Conservation (phyloP, 2,888 invertebrate genomes). For the Caenorhabditis panamensis region DNA sequence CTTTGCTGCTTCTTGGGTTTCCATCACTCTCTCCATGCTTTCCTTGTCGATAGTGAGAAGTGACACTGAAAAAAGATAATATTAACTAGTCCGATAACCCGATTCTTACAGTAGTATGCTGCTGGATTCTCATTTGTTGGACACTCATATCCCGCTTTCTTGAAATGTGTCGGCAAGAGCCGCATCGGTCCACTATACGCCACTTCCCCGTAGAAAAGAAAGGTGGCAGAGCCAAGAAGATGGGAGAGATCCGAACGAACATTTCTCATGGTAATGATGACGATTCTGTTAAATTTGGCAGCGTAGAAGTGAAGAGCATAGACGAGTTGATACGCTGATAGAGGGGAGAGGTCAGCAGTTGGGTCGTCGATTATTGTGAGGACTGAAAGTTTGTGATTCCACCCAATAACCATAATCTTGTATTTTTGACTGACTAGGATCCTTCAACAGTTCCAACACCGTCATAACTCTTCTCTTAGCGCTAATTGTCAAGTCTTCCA, state of each 20-base stretch:
- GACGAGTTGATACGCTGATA: conserved; percentile 94
- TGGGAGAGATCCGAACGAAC: conserved; percentile 96
- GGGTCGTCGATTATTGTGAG: conserved; percentile 87
- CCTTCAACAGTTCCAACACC: conserved; percentile 92
- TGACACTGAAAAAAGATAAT: conserved; percentile 84
- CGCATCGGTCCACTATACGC: conserved; percentile 87
- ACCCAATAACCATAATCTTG: too few relatives aligned
- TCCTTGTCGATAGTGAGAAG: conserved; percentile 88
- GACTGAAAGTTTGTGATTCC: conserved; percentile 65
- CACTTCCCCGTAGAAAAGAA: conserved; percentile 89
- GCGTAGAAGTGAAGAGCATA: conserved; percentile 92
- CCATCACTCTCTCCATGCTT: conserved; percentile 92
- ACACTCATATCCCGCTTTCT: conserved; percentile 95
- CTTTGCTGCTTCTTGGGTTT: conserved; percentile 86
- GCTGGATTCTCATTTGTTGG: conserved; percentile 96
- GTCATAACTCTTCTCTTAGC: conserved; percentile 93
- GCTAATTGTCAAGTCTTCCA: conserved; percentile 90
- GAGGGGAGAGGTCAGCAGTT: conserved; percentile 93
- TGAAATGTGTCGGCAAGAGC: conserved; percentile 94
- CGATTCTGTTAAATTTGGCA: conserved; percentile 92
- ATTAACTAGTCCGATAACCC: too few relatives aligned
- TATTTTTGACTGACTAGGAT: conserved; percentile 88
- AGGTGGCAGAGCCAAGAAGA: conserved; percentile 92
- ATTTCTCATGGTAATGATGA: conserved; percentile 93
- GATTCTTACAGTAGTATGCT: conserved; percentile 96